Conservation (phyloP, 2,797 vertebrate species). For the Bryconaethiops microstoma region DNA sequence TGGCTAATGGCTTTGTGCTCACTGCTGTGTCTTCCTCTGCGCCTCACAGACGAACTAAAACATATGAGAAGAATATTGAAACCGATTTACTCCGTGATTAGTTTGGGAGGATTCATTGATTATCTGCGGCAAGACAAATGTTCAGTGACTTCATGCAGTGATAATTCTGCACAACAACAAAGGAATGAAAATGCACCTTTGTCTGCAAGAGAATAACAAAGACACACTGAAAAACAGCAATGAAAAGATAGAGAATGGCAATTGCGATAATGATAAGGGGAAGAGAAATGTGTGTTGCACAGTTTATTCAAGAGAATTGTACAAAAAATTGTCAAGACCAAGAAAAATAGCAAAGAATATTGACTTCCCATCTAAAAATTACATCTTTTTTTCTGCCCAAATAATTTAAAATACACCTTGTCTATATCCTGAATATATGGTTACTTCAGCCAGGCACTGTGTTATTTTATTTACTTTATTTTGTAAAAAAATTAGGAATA, state of each 20-base stretch:
- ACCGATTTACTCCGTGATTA: conserved; percentile 44
- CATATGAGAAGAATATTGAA: conserved; percentile 34
- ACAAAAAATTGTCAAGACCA: neutral
- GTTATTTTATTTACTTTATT: too few relatives aligned
- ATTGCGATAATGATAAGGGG: neutral
- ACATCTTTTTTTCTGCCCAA: neutral
- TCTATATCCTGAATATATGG: neutral
- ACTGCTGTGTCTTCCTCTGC: conserved; percentile 42
- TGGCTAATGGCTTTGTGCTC: conserved; percentile 45
- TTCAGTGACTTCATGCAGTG: conserved; percentile 37
- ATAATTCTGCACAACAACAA: conserved; percentile 40
- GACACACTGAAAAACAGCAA: neutral
- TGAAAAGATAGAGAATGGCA: neutral
- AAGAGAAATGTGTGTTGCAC: neutral
- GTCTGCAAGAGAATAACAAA: conserved; percentile 26
- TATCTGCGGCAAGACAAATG: conserved; percentile 32
- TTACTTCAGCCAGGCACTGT: too few relatives aligned
- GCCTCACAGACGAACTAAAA: conserved; percentile 31
- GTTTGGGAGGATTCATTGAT: conserved; percentile 46
- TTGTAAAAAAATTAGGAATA: too few relatives aligned
- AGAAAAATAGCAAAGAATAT: neutral
- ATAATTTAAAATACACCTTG: neutral
- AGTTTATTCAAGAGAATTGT: neutral
- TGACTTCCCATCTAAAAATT: neutral
- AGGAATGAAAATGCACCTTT: conserved; percentile 38